These are phyloP conservation scores for Cecropterus lyciades DNA, from an alignment of 1,140 invertebrate species.

Conservation along the genomic window DNA sequence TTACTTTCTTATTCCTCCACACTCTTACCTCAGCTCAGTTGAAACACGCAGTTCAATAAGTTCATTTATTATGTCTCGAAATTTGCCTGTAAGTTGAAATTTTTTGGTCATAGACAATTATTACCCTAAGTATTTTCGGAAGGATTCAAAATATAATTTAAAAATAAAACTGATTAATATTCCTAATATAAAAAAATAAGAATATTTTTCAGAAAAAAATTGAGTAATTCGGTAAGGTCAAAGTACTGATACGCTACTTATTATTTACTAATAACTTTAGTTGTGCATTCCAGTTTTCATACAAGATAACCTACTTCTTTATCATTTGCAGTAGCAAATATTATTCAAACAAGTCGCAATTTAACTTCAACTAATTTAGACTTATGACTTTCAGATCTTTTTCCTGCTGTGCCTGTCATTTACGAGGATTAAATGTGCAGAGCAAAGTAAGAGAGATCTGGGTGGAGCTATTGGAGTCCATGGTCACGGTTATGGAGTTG, in stretches of 20 bases:
- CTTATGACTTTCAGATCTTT: conserved; percentile 49
- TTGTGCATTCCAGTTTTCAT: not conserved
- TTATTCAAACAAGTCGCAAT: not conserved
- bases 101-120: not conserved
- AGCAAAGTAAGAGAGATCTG: conserved; percentile 41
- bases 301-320: conserved; percentile 14
- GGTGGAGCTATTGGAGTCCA: conserved; percentile 21
- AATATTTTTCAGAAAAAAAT: too few species aligned
- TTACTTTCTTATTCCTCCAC: conserved; percentile 42
- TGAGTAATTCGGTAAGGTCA: too few species aligned
- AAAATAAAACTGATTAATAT: too few species aligned
- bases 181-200: too few species aligned
- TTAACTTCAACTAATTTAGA: not conserved
- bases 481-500: conserved; percentile 20
- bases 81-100: conserved; percentile 47
- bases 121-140: too few species aligned
- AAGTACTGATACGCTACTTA: too few species aligned
- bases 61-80: conserved; percentile 45
- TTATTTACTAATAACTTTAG: too few species aligned
- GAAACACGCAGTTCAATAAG: conserved; percentile 16
- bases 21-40: conserved; percentile 48
- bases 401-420: conserved; percentile 46
- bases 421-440: conserved; percentile 24
- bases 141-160: too few species aligned
- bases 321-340: conserved; percentile 17